Percentiles rank a stretch among this genome's conserved stretches.
These are phyloP conservation scores for Marronus borbonicus DNA, from an alignment of 2,888 invertebrate genomes.

Conservation along the genomic window DNA sequence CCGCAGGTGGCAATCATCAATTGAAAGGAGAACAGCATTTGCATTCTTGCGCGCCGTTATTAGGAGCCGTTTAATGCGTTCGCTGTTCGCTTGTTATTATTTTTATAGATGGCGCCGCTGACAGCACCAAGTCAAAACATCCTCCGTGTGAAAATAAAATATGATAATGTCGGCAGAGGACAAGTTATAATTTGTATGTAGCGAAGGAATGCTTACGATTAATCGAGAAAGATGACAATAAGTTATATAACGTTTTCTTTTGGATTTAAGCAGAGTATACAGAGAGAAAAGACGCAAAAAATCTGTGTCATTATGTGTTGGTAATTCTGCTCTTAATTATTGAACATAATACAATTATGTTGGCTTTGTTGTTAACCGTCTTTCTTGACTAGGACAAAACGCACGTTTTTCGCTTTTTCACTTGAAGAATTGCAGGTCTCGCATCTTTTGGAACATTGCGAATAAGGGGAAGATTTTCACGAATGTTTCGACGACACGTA, in stretches of 20 bases:
- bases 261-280: too few relatives aligned
- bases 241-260: neutral
- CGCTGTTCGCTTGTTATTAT: slow-evolving; percentile 38
- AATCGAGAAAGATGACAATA: neutral
- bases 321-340: too few relatives aligned
- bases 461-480: too few relatives aligned
- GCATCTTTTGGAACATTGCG: too few relatives aligned
- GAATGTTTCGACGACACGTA: too few relatives aligned
- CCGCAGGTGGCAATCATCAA: slow-evolving; percentile 45
- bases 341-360: too few relatives aligned
- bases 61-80: slow-evolving; percentile 37
- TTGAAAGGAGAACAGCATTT: slow-evolving; percentile 43
- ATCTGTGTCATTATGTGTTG: too few relatives aligned
- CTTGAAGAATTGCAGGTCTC: too few relatives aligned
- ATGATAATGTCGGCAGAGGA: slow-evolving; percentile 23
- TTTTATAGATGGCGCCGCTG: slow-evolving; percentile 46
- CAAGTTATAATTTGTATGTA: neutral
- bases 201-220: neutral
- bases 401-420: too few relatives aligned
- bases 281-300: too few relatives aligned
- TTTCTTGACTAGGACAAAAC: too few relatives aligned
- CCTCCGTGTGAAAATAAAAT: slow-evolving; percentile 32
- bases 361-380: too few relatives aligned
- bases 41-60: slow-evolving; percentile 38
- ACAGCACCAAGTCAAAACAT: slow-evolving; percentile 44